Percentiles rank a stretch among this genome's conserved stretches.
Evolutionary conservation across 2,113 vertebrate species (phyloP).

Genomic region (Falco punctatus): DNA sequence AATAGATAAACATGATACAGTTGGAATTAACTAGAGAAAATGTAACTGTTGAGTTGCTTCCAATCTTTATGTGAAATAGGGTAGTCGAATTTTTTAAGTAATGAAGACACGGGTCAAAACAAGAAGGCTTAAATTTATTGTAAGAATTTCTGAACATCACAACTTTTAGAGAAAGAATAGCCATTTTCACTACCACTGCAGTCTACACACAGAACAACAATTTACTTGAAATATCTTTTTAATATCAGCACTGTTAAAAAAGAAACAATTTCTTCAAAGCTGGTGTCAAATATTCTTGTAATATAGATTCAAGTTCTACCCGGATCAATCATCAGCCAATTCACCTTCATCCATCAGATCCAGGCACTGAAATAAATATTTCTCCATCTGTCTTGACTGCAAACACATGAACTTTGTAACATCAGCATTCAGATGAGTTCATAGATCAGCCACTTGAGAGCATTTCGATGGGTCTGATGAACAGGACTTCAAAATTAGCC

Average conservation of each 20-base stretch:
- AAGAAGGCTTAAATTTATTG: not conserved
- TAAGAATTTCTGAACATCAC: not conserved
- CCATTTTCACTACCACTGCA: not conserved
- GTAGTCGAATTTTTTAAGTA: not conserved
- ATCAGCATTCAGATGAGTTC: not conserved
- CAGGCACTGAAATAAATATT: not conserved
- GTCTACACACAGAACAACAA: not conserved
- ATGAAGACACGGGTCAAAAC: not conserved
- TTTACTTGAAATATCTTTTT: not conserved
- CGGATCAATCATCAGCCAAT: not conserved
- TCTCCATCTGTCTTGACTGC: not conserved
- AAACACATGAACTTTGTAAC: not conserved
- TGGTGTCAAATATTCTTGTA: not conserved
- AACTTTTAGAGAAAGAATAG: not conserved
- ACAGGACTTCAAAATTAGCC: not conserved
- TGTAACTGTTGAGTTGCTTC: not conserved
- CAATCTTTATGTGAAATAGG: not conserved
- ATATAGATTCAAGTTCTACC: not conserved
- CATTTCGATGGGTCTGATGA: not conserved
- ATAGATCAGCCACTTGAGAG: not conserved
- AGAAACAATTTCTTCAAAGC: not conserved
- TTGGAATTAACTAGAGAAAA: not conserved
- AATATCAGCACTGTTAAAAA: not conserved
- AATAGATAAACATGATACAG: not conserved
- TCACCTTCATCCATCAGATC: not conserved